Conservation (phyloP, 2,888 invertebrate genomes). For the Rhabditophanes sp. region DNA sequence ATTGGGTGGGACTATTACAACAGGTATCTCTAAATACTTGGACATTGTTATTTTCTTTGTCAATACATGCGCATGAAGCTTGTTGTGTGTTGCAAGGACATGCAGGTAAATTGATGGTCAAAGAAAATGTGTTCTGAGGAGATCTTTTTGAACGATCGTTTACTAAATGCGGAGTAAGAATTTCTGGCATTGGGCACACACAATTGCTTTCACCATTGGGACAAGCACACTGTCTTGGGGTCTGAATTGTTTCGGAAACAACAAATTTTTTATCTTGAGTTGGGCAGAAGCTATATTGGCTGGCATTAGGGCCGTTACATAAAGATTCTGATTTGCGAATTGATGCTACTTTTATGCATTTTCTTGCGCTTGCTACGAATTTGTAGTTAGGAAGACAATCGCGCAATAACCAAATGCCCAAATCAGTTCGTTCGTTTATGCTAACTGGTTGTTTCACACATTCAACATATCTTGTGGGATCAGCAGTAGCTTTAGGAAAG, state of each 20-base stretch:
- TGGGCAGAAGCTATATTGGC: conserved; percentile 38
- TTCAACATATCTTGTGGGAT: conserved; percentile 37
- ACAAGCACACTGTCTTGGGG: conserved; percentile 33
- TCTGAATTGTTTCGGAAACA: conserved; percentile 24
- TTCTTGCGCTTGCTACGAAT: conserved; percentile 34
- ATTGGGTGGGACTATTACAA: too few relatives aligned
- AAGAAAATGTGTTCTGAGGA: too few relatives aligned
- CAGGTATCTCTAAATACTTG: too few relatives aligned
- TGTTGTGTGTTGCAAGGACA: conserved; percentile 9
- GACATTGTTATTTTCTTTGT: too few relatives aligned
- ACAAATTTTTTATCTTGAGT: conserved; percentile 6
- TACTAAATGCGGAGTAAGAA: conserved; percentile 39
- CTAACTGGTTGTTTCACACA: conserved; percentile 32
- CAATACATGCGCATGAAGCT: too few relatives aligned
- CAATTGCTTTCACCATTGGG: conserved; percentile 37
- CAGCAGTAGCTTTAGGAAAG: conserved; percentile 34
- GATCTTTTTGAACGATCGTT: too few relatives aligned
- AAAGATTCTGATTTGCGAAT: conserved; percentile 34
- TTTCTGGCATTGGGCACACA: conserved; percentile 36
- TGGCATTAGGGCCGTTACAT: conserved; percentile 32
- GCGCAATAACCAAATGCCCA: conserved; percentile 40
- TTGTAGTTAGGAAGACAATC: conserved; percentile 38
- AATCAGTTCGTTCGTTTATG: conserved; percentile 33
- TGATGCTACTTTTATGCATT: conserved; percentile 34
- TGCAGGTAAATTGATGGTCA: too few relatives aligned